phyloP scores from a whole-genome alignment of 1,140 invertebrate genomes.

The Ruditapes philippinarum region DNA sequence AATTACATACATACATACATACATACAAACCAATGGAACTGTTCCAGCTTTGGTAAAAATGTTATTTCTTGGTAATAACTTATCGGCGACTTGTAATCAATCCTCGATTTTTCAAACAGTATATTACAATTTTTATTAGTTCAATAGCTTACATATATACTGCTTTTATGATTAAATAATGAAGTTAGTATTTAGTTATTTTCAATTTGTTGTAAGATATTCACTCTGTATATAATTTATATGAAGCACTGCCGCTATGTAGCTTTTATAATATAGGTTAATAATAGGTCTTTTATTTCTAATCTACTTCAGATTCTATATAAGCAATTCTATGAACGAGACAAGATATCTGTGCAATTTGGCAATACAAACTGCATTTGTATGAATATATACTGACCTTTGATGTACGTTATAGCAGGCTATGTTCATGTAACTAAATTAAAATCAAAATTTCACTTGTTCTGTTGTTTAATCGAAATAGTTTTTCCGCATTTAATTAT shows the following conservation, averaged over 20 bases:
- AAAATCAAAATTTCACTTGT: too few species aligned
- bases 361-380: too few species aligned
- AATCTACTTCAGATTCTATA: neutral
- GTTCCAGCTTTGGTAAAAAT: neutral
- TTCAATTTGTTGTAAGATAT: conserved; percentile 61
- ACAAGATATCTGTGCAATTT: neutral
- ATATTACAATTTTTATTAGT: neutral
- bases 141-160: neutral
- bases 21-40: conserved; percentile 45
- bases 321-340: neutral
- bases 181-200: conserved; percentile 22
- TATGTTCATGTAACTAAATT: too few species aligned
- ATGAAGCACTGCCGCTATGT: conserved; percentile 51
- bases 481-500: too few species aligned
- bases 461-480: too few species aligned
- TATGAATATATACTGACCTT: too few species aligned
- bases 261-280: neutral
- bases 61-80: neutral
- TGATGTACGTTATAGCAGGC: too few species aligned
- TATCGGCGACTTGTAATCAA: neutral
- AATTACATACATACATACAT: conserved; percentile 67
- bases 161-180: conserved; percentile 20
- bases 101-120: neutral
- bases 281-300: neutral
- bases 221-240: conserved; percentile 64